These are phyloP conservation scores for Mareca strepera DNA, from an alignment of 2,797 vertebrate species.

Conservation along the genomic window DNA sequence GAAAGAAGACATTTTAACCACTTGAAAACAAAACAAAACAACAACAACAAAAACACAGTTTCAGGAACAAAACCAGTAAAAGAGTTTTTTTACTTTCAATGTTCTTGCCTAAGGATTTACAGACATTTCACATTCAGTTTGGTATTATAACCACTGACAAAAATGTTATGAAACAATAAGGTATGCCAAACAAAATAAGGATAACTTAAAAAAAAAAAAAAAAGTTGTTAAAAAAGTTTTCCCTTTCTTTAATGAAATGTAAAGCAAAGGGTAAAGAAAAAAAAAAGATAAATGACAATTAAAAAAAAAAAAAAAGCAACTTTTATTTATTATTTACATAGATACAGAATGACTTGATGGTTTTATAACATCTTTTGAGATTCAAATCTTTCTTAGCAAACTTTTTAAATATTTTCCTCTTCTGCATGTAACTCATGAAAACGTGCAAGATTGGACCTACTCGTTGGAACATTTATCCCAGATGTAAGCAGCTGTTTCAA, in stretches of 20 bases:
- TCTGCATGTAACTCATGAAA: neutral
- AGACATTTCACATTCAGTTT: neutral
- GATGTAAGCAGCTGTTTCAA: neutral
- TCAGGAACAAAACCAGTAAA: neutral
- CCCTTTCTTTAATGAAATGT: neutral
- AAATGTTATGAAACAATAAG: neutral
- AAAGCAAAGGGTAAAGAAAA: neutral
- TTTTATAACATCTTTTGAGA: neutral
- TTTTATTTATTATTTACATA: neutral
- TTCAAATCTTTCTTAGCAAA: neutral
- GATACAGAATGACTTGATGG: neutral
- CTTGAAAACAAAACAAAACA: neutral
- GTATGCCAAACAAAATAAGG: neutral
- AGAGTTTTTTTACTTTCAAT: neutral
- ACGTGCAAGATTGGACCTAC: neutral
- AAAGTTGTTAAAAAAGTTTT: neutral
- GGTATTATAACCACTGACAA: neutral
- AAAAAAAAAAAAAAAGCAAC: neutral
- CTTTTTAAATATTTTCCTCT: neutral
- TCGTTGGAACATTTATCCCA: neutral
- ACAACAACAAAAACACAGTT: neutral
- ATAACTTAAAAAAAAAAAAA: too few relatives aligned
- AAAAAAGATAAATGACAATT: too few relatives aligned
- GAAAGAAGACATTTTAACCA: neutral
- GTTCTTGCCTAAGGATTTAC: neutral